Conservation (phyloP, 2,797 vertebrate genomes). For the Acanthurus leucopareius region DNA sequence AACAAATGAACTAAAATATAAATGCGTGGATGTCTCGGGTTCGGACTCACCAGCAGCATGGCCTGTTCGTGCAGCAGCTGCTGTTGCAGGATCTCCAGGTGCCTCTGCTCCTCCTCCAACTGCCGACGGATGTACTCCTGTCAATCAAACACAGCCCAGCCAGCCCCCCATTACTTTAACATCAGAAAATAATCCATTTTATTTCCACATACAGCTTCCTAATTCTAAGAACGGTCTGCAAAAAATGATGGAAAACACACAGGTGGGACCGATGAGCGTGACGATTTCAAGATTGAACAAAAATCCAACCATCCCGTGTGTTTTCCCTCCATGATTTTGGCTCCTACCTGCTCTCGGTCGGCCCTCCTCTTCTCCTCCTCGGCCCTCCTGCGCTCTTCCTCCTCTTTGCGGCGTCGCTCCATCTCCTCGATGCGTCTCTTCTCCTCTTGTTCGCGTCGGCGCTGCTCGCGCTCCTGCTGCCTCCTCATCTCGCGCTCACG, state of each 20-base stretch:
- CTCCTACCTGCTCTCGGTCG: slow-evolving; percentile 93
- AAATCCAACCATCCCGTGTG: neutral
- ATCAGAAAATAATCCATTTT: neutral
- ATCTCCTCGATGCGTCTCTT: slow-evolving; percentile 94
- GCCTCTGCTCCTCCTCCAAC: slow-evolving; percentile 99
- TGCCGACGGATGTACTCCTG: slow-evolving; percentile 99
- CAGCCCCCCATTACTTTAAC: neutral
- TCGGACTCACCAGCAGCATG: slow-evolving; percentile 95
- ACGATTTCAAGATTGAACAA: neutral
- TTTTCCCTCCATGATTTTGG: neutral
- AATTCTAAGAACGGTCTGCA: neutral
- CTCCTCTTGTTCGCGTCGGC: slow-evolving; percentile 96
- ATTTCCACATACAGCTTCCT: neutral
- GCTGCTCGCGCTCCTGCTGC: slow-evolving; percentile 97
- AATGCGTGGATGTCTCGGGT: neutral
- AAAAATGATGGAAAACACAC: neutral
- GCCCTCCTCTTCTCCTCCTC: slow-evolving; percentile 97
- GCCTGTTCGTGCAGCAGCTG: slow-evolving; percentile 99
- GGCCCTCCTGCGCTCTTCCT: slow-evolving; percentile 94
- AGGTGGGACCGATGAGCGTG: too few species aligned
- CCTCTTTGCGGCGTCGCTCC: slow-evolving; percentile 95
- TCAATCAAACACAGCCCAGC: slow-evolving; percentile 78
- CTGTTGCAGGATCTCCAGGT: slow-evolving; percentile 98
- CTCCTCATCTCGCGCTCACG: slow-evolving; percentile 94
- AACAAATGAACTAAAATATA: neutral